These are phyloP conservation scores for Herpailurus yagouaroundi DNA, from an alignment of 2,113 vertebrate genomes.

Conservation along the genomic window DNA sequence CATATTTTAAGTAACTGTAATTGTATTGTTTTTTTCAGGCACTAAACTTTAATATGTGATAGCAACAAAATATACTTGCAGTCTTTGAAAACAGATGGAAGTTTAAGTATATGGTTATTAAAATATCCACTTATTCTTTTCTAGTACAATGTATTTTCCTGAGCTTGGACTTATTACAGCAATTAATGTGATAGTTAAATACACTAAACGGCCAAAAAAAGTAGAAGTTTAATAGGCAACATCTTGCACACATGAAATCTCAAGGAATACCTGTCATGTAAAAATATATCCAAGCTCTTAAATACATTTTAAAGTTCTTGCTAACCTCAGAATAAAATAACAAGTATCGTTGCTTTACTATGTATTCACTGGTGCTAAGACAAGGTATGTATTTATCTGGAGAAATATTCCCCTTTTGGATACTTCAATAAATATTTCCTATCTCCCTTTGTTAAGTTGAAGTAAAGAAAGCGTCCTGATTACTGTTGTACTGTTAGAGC, in stretches of 20 bases:
- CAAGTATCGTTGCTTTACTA: background rate
- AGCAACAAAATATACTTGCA: conserved; percentile 31
- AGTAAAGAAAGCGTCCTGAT: background rate
- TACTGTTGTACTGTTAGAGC: background rate
- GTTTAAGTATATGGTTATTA: conserved; percentile 39
- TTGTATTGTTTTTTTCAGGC: background rate
- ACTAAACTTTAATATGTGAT: conserved; percentile 38
- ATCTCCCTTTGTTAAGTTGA: background rate
- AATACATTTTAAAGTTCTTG: background rate
- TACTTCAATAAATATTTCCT: background rate
- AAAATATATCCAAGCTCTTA: conserved; percentile 7
- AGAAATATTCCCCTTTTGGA: background rate
- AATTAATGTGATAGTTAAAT: conserved; percentile 23
- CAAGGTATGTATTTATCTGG: background rate
- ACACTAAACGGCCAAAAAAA: background rate
- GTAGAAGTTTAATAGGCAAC: background rate
- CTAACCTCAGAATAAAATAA: background rate
- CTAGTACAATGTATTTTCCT: background rate
- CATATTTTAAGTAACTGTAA: background rate
- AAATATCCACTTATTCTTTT: conserved; percentile 47
- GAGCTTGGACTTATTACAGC: background rate
- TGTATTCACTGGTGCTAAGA: background rate
- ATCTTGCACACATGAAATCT: conserved; percentile 16
- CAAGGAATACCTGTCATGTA: background rate
- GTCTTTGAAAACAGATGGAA: conserved; percentile 38